Percentiles rank a stretch among this genome's conserved stretches.
Conservation (phyloP, 2,797 vertebrate genomes). For the Coreius guichenoti region DNA sequence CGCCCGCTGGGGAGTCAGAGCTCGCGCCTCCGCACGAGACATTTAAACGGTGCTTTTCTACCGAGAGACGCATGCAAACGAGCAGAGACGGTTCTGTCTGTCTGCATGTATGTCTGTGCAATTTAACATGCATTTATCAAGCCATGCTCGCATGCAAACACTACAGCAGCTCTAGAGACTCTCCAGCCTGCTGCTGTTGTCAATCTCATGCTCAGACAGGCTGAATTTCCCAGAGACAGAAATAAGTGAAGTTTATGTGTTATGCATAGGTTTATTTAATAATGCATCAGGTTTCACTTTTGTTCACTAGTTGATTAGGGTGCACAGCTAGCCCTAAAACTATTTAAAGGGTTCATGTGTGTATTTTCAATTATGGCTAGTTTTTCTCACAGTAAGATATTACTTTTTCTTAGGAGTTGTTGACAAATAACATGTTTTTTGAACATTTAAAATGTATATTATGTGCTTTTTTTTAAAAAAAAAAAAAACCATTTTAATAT, state of each 20-base stretch:
- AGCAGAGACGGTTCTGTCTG: background rate
- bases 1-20: background rate
- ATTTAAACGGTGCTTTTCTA: slow-evolving; percentile 19
- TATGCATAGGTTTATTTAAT: background rate
- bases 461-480: no score
- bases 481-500: background rate
- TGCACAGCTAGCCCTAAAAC: background rate
- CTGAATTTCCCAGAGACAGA: background rate
- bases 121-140: background rate
- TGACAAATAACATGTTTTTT: no score
- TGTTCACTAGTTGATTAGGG: background rate
- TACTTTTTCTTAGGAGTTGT: background rate
- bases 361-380: background rate
- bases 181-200: slow-evolving; percentile 59
- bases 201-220: slow-evolving; percentile 48
- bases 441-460: no score
- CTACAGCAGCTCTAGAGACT: background rate
- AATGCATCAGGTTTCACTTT: background rate
- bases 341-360: background rate
- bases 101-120: background rate
- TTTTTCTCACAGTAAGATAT: background rate
- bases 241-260: background rate
- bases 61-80: background rate
- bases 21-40: slow-evolving; percentile 5
- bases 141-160: background rate